Evolutionary conservation across 2,113 vertebrate genomes (phyloP).

Genomic region (Mugil cephalus): DNA sequence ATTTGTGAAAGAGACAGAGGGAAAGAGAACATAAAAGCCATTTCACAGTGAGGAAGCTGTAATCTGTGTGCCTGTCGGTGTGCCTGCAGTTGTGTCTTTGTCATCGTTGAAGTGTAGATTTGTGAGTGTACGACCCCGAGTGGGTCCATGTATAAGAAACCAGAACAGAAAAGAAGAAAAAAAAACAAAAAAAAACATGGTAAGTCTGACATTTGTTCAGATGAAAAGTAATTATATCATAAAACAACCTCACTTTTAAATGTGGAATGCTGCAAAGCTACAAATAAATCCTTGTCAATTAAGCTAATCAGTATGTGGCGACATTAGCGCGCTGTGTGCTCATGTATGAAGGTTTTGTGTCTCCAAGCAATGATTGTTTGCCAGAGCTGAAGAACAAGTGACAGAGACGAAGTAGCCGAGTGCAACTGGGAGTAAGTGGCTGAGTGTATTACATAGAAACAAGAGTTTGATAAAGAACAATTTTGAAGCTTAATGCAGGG

Average conservation of each 20-base stretch:
- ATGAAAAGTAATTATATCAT: slow-evolving; percentile 61
- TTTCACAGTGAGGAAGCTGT: slow-evolving; percentile 34
- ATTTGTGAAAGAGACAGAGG: slow-evolving; percentile 40
- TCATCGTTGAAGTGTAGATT: slow-evolving; percentile 1
- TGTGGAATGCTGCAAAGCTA: too few relatives aligned
- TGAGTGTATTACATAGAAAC: too few relatives aligned
- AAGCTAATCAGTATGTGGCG: too few relatives aligned
- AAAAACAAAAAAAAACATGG: slow-evolving; percentile 15
- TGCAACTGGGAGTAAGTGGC: too few relatives aligned
- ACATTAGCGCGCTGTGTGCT: too few relatives aligned
- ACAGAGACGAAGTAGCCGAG: too few relatives aligned
- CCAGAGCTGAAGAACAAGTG: too few relatives aligned
- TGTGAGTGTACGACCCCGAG: slow-evolving; percentile 13
- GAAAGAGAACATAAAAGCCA: slow-evolving; percentile 30
- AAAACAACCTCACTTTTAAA: slow-evolving; percentile 23
- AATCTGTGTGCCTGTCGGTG: slow-evolving; percentile 30
- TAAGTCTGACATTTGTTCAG: slow-evolving; percentile 45
- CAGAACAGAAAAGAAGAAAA: slow-evolving; percentile 15
- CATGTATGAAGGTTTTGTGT: too few relatives aligned
- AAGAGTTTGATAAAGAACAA: too few relatives aligned
- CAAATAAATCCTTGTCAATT: too few relatives aligned
- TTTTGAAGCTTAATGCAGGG: too few relatives aligned
- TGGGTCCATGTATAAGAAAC: slow-evolving; percentile 12
- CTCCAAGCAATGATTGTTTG: too few relatives aligned
- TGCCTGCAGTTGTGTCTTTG: slow-evolving; percentile 32